phyloP scores from a whole-genome alignment of 2,113 vertebrate species.

The Scomber colias region DNA sequence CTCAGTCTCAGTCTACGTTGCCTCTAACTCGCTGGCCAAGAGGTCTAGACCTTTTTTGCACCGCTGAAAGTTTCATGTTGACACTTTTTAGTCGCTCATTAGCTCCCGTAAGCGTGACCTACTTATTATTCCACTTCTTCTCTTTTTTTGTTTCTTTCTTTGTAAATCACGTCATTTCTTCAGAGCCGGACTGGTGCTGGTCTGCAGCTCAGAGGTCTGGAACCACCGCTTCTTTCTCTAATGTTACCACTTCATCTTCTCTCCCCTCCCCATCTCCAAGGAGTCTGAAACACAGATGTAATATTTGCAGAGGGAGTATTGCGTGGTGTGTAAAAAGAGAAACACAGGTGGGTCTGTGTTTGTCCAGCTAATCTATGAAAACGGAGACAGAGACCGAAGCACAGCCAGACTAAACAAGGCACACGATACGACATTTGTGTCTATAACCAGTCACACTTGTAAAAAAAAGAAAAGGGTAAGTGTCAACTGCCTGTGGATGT shows the following conservation, averaged over 20 bases:
- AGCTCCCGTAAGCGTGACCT: conserved; percentile 59
- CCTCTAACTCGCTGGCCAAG: conserved; percentile 7
- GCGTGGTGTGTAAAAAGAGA: conserved; percentile 47
- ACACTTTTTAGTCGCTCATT: conserved; percentile 33
- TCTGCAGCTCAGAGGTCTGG: background rate
- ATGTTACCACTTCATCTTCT: conserved; percentile 38
- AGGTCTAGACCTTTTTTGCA: conserved; percentile 32
- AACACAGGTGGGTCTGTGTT: conserved; percentile 47
- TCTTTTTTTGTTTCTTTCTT: no score
- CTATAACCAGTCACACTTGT: conserved; percentile 18
- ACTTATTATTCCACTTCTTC: conserved; percentile 12
- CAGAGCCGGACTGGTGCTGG: background rate
- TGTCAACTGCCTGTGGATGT: conserved; percentile 21
- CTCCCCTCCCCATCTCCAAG: background rate
- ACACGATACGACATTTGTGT: conserved; percentile 12
- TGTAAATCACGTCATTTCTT: background rate
- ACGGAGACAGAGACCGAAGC: conserved; percentile 3
- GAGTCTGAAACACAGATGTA: conserved; percentile 54
- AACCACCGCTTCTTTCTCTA: background rate
- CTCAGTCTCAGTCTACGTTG: background rate
- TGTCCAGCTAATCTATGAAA: conserved; percentile 52
- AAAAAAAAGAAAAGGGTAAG: background rate
- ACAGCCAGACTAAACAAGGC: conserved; percentile 30
- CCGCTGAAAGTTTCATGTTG: conserved; percentile 27
- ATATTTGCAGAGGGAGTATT: conserved; percentile 64